phyloP scores from a whole-genome alignment of 2,113 vertebrate species.

The Chaenogobius annularis region DNA sequence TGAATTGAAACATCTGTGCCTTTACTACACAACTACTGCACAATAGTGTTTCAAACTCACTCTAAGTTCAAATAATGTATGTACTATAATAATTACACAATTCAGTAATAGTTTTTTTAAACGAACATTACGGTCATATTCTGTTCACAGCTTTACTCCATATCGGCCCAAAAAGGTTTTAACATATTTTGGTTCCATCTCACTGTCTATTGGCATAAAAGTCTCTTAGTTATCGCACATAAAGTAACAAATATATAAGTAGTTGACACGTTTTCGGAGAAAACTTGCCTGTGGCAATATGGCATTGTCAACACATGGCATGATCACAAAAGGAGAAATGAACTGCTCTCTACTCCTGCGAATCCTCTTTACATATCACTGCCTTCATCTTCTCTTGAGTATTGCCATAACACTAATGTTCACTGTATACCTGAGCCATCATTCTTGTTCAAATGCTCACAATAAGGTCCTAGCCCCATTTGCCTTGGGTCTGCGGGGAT shows the following conservation, averaged over 20 bases:
- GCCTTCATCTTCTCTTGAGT: neutral
- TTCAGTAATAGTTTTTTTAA: neutral
- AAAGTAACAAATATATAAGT: neutral
- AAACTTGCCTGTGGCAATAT: neutral
- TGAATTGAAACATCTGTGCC: no score
- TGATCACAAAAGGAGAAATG: conserved; percentile 11
- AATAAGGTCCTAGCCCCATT: conserved; percentile 53
- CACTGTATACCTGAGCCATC: conserved; percentile 7
- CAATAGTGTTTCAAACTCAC: no score
- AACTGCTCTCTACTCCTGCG: neutral
- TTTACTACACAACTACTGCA: no score
- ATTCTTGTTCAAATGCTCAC: conserved; percentile 24
- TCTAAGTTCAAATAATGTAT: no score
- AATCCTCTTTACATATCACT: conserved; percentile 1
- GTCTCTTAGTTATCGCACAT: neutral
- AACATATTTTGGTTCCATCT: neutral
- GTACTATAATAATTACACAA: neutral
- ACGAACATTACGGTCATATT: neutral
- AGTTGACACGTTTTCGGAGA: neutral
- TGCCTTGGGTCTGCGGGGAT: conserved; percentile 49
- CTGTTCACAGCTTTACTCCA: neutral
- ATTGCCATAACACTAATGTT: neutral
- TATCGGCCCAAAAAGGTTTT: no score
- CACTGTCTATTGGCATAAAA: neutral
- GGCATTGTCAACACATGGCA: neutral